Evolutionary conservation across 1,140 invertebrate genomes (phyloP).

Genomic region (Drosophila punjabiensis): DNA sequence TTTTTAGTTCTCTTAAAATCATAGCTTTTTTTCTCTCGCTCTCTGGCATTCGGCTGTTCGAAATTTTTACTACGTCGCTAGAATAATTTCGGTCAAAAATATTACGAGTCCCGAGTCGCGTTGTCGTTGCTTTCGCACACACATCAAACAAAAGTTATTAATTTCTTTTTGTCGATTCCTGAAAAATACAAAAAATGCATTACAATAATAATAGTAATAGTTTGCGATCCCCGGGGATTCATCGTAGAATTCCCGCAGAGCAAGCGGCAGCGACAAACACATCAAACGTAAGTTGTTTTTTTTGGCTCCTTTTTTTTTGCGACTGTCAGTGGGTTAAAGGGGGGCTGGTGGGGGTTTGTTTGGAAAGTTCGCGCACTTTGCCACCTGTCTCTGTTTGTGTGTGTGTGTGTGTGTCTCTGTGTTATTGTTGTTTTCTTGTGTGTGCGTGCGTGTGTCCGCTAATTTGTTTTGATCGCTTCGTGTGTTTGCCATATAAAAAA

Average conservation of each 20-base stretch:
- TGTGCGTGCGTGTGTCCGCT: conserved; percentile 47
- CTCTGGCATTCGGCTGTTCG: conserved; percentile 29
- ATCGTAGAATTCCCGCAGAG: conserved; percentile 19
- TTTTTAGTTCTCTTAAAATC: conserved; percentile 21
- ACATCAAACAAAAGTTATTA: conserved; percentile 24
- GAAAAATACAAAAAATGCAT: conserved; percentile 34
- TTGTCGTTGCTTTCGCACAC: conserved; percentile 67
- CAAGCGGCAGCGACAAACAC: conserved; percentile 20
- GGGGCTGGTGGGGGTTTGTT: conserved; percentile 19
- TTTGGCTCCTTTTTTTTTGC: background rate
- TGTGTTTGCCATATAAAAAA: conserved; percentile 47
- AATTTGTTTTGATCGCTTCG: conserved; percentile 63
- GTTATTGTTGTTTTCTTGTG: conserved; percentile 6
- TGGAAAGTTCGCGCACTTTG: conserved; percentile 46
- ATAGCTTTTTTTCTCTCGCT: conserved; percentile 13
- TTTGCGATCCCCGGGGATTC: conserved; percentile 26
- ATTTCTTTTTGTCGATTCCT: background rate
- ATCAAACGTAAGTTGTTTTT: conserved; percentile 30
- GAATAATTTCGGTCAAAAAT: conserved; percentile 76
- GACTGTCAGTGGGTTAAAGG: background rate
- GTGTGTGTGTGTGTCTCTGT: background rate
- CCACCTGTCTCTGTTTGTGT: conserved; percentile 28
- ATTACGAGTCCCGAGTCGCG: conserved; percentile 59
- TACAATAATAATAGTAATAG: conserved; percentile 34
- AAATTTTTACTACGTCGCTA: conserved; percentile 77